Evolutionary conservation across 2,888 invertebrate genomes (phyloP), one percentile per base, ranked within the genome.

Genomic region (Melangyna quadrimaculata): DNA sequence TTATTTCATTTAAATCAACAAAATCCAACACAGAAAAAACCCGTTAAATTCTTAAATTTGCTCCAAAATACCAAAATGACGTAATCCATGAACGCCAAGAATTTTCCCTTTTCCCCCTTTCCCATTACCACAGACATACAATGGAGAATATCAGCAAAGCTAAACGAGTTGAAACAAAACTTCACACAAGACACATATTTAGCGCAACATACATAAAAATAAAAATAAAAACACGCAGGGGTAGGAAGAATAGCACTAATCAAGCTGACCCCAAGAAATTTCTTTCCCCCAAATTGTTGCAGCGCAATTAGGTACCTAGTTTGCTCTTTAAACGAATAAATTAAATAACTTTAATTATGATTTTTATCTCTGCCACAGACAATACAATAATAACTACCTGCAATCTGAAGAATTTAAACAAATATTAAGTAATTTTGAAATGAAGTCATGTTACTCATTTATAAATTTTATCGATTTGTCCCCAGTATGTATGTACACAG

Each of bases 61-160:
- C 89, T 90, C 89, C 89, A 88, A 91, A 90, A 90, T 91, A 90
- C 89, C 88, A 87, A 87, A 87, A 89, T 90, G 90, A 90, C 91
- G 90, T 90, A 90, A 90, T 89, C 51, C 78, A 73, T 40, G 17
- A 73, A 80, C 55, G 45, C 29, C 19, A 29, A 63, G 19, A 40
- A 29, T 45, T 74, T 32, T 37, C 32, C 48, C 35, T 77, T 57
- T 29, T 63, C 43, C 51, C 74, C 83, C 65, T 24, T 45, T 40
- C 40, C 32, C 8, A 65, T 10, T 1, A 14, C 61, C 19, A 22
- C 63, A 14, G 14, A 22, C 12, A 17, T 40, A 29, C 19, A 3
- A 55, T 63, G 40, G 48, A 72, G 63, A 67, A 53, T 17, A 40
- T 29, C n/a, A 48, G 59, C n/a, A n/a, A 51, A 57, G n/a, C 63